phyloP scores from a whole-genome alignment of 2,113 vertebrate genomes.

The Pantherophis guttatus region DNA sequence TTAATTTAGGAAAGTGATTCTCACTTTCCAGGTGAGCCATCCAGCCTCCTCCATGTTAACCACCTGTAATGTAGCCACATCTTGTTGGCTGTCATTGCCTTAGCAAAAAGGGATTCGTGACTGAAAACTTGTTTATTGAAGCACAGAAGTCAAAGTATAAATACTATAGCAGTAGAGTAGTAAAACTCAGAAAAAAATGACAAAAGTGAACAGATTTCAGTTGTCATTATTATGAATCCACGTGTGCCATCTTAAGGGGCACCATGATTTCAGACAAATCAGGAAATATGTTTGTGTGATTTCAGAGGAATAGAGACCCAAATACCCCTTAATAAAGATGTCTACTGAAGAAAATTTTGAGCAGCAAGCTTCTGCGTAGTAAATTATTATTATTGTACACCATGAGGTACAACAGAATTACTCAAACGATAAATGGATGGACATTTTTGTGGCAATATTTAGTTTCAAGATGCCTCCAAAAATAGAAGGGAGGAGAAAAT shows the following conservation, averaged over 20 bases:
- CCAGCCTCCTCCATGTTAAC: background rate
- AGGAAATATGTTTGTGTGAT: background rate
- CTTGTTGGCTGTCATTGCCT: background rate
- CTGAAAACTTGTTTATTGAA: background rate
- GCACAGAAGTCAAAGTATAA: background rate
- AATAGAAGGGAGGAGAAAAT: background rate
- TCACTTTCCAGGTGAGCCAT: no score
- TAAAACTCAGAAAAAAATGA: background rate
- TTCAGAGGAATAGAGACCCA: background rate
- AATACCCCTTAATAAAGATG: background rate
- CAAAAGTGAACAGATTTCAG: background rate
- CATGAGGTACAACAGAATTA: background rate
- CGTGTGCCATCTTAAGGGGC: background rate
- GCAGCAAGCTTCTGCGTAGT: background rate
- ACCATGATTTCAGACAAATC: background rate
- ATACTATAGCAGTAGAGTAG: background rate
- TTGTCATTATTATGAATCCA: background rate
- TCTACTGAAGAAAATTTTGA: background rate
- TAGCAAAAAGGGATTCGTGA: background rate
- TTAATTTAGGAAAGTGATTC: background rate
- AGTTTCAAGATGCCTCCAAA: background rate
- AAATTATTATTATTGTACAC: background rate
- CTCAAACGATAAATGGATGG: background rate
- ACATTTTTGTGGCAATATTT: background rate
- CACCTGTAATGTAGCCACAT: background rate